Evolutionary conservation across 2,113 vertebrate genomes (phyloP).

Genomic region (Pseudorasbora parva): DNA sequence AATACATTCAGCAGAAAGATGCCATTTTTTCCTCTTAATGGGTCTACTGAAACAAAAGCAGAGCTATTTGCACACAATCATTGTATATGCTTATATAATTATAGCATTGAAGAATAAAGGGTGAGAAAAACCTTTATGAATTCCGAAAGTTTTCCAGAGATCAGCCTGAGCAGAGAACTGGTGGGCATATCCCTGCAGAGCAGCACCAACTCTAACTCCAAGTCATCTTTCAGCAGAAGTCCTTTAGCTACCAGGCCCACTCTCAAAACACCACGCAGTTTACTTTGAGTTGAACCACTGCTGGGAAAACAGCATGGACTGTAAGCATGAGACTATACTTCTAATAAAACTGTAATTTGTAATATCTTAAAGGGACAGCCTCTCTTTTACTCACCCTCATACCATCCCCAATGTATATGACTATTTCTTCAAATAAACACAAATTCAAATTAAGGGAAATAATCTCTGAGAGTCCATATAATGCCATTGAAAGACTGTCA

Average conservation of each 20-base stretch:
- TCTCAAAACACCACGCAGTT: conserved; percentile 89
- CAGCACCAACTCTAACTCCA: conserved; percentile 91
- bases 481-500: no score
- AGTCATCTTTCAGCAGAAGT: conserved; percentile 90
- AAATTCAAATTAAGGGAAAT: no score
- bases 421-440: no score
- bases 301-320: neutral
- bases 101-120: neutral
- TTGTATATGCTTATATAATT: neutral
- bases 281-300: conserved; percentile 66
- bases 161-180: conserved; percentile 81
- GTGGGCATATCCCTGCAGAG: conserved; percentile 91
- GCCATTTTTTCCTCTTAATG: neutral
- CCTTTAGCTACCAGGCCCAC: conserved; percentile 95
- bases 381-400: no score
- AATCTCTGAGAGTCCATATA: no score
- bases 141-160: conserved; percentile 84
- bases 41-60: neutral
- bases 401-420: no score
- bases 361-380: neutral
- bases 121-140: conserved; percentile 82
- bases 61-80: neutral
- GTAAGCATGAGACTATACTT: neutral
- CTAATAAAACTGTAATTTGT: neutral
- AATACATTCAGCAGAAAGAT: neutral